These are phyloP conservation scores for Malurus elegans DNA, from an alignment of 2,113 vertebrate genomes.

Conservation along the genomic window DNA sequence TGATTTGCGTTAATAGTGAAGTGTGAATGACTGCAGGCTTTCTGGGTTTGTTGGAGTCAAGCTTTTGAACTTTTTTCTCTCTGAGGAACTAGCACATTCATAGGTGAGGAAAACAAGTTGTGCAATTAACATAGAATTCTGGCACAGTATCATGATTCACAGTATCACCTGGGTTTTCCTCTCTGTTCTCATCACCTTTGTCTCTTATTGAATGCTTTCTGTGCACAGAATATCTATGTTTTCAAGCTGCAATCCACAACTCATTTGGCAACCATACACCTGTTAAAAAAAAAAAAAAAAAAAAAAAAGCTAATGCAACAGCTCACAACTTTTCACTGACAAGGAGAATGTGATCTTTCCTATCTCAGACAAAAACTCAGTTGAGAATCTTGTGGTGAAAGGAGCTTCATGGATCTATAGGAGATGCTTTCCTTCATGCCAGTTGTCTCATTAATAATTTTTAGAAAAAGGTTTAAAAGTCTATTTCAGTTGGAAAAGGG, in stretches of 20 bases:
- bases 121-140: conserved; percentile 34
- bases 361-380: neutral
- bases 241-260: neutral
- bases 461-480: neutral
- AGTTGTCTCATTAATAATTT: neutral
- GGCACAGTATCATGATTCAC: neutral
- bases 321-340: neutral
- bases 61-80: conserved; percentile 25
- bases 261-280: neutral
- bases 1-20: neutral
- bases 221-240: neutral
- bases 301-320: neutral
- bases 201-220: neutral
- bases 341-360: neutral
- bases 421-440: neutral
- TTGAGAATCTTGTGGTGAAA: neutral
- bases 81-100: neutral
- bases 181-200: neutral
- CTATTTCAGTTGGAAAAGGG: neutral
- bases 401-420: neutral
- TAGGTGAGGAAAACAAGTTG: neutral
- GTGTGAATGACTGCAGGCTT: neutral
- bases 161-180: neutral
- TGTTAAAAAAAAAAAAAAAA: neutral
- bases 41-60: neutral